phyloP scores from a whole-genome alignment of 2,113 vertebrate genomes.

The Hippotragus niger region DNA sequence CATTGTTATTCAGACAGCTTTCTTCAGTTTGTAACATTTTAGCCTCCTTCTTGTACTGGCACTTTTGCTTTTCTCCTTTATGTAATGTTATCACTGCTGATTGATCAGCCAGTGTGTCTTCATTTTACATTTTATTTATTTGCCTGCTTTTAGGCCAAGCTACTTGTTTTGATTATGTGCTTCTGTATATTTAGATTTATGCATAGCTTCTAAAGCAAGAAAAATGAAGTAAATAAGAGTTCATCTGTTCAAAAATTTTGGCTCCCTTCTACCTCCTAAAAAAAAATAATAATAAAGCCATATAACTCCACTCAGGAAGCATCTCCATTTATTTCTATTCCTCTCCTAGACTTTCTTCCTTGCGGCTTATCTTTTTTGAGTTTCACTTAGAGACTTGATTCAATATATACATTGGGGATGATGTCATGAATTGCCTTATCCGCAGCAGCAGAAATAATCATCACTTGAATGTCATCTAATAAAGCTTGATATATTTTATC shows the following conservation, averaged over 20 bases:
- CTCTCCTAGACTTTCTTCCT: background rate
- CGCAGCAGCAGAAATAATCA: background rate
- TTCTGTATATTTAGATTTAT: background rate
- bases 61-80: background rate
- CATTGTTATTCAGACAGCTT: background rate
- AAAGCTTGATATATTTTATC: background rate
- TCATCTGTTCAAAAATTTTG: background rate
- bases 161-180: background rate
- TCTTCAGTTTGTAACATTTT: background rate
- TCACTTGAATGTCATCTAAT: background rate
- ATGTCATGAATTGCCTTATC: background rate
- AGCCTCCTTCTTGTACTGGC: background rate
- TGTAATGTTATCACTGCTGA: background rate
- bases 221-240: background rate
- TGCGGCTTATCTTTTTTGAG: background rate
- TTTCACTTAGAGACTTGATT: background rate
- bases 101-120: background rate
- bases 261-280: background rate
- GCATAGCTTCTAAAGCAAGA: background rate
- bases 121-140: background rate
- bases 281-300: background rate
- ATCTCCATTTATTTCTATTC: background rate
- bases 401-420: background rate
- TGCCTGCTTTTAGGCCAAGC: background rate
- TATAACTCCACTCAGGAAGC: background rate